Evolutionary conservation across 2,797 vertebrate genomes (phyloP), one percentile per base, ranked within the genome.

Genomic region (Tokudaia muenninki): DNA sequence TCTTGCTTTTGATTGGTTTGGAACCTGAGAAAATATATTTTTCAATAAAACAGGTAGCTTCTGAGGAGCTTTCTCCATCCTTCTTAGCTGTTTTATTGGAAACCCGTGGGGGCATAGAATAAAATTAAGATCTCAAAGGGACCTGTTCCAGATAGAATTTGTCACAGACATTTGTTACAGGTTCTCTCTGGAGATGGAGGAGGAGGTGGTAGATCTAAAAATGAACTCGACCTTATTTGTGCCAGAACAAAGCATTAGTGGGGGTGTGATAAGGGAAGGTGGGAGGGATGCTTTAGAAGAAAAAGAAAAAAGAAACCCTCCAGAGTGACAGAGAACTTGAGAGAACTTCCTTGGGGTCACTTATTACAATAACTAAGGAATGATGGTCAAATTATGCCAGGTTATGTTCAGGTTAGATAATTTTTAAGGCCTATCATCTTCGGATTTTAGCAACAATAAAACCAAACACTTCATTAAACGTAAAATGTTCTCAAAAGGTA

Each of bases 111-210:
- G 91, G 94, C 96, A 98, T 80, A 95, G 94, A 98, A 88, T 96
- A 95, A 96, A 97, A 97, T 97, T 93, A 95, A 97, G 97, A 97
- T 95, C 94, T 97, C 97, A 95, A 95, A 98, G 97, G 97, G 96
- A 98, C 92, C 94, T 96, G 97, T 95, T 97, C 97, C 97, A 98
- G 96, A 98, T 96, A 98, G 95, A 97, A 97, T 94, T 90, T 97
- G 96, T 97, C 97, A 95, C 5, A 93, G 98, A 98, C 90, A 98
- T 95, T 98, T 98, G 97, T 93, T 98, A 98, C 96, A 98, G 97
- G 98, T 98, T 90, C 24, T 22, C 96, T 87, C 92, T 96, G 98
- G 98, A 93, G 87, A 81, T 95, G 94, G 94, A 97, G 83, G 94
- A 97, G 97, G 97, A 95, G 97, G 97, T 50, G 14, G 96, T 81